Conservation (phyloP, 1,140 invertebrate genomes). For the Acyrthosiphon pisum region DNA sequence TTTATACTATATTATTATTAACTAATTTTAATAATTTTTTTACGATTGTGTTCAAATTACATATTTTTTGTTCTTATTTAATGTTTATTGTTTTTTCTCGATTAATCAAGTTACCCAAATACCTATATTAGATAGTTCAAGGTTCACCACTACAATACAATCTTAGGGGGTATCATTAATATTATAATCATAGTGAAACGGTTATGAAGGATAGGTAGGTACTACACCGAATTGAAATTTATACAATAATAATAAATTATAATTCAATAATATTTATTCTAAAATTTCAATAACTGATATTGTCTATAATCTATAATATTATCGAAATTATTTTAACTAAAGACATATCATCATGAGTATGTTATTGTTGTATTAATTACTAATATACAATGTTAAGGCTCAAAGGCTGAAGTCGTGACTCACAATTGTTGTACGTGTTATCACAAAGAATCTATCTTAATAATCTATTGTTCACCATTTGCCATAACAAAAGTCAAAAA, state of each 20-base stretch:
- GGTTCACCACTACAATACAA: neutral
- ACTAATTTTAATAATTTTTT: neutral
- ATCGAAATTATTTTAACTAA: neutral
- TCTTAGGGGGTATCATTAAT: neutral
- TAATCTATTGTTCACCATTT: neutral
- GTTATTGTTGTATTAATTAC: neutral
- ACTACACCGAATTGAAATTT: neutral
- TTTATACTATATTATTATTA: neutral
- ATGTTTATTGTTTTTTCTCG: neutral
- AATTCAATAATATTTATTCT: neutral
- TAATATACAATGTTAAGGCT: neutral
- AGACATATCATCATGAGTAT: neutral
- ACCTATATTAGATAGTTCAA: neutral
- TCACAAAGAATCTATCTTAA: neutral
- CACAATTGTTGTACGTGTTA: neutral
- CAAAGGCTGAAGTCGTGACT: too few species aligned
- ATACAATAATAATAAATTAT: neutral
- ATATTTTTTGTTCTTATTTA: neutral
- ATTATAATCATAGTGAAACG: neutral
- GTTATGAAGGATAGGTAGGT: too few species aligned
- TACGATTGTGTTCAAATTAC: neutral
- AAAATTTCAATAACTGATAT: neutral
- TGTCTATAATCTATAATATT: neutral
- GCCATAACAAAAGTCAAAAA: neutral
- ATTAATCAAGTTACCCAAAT: neutral